phyloP scores from a whole-genome alignment of 2,888 invertebrate genomes.

The Zootermopsis nevadensis region DNA sequence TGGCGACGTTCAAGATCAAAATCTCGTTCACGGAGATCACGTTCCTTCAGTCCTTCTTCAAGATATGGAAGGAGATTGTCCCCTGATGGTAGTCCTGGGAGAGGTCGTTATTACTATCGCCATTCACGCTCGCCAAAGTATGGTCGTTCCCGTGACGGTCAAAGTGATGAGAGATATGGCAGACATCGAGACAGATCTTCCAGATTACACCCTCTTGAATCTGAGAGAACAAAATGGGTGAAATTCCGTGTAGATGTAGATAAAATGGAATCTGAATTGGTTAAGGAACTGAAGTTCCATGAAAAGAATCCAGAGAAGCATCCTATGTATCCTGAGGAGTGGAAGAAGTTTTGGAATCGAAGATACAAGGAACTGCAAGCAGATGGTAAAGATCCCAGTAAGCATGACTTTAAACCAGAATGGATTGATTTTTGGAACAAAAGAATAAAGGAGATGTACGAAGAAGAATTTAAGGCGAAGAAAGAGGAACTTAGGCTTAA shows the following conservation, averaged over 20 bases:
- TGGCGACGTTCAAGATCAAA: slow-evolving; percentile 5
- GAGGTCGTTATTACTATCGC: neutral
- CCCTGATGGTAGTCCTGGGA: slow-evolving; percentile 15
- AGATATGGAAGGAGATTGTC: slow-evolving; percentile 15
- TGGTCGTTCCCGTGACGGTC: neutral
- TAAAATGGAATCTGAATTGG: slow-evolving; percentile 57
- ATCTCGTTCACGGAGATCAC: slow-evolving; percentile 8
- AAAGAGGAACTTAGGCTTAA: slow-evolving; percentile 77
- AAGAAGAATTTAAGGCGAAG: slow-evolving; percentile 73
- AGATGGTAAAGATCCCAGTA: slow-evolving; percentile 79
- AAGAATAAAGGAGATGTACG: slow-evolving; percentile 82
- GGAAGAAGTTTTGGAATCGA: slow-evolving; percentile 90
- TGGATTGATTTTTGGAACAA: slow-evolving; percentile 90
- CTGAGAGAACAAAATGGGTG: slow-evolving; percentile 64
- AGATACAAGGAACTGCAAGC: slow-evolving; percentile 83
- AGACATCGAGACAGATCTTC: neutral
- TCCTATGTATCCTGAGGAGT: slow-evolving; percentile 87
- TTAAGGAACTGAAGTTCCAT: slow-evolving; percentile 73
- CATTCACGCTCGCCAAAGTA: slow-evolving; percentile 2
- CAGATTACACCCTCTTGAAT: neutral
- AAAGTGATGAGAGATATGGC: slow-evolving; percentile 7
- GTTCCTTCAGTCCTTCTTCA: neutral
- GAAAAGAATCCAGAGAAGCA: slow-evolving; percentile 90
- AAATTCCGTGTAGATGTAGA: slow-evolving; percentile 70
- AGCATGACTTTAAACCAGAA: slow-evolving; percentile 88